These are phyloP conservation scores for Porites evermanni DNA, from an alignment of 92 coral and sea anemone species.

Conservation along the genomic window DNA sequence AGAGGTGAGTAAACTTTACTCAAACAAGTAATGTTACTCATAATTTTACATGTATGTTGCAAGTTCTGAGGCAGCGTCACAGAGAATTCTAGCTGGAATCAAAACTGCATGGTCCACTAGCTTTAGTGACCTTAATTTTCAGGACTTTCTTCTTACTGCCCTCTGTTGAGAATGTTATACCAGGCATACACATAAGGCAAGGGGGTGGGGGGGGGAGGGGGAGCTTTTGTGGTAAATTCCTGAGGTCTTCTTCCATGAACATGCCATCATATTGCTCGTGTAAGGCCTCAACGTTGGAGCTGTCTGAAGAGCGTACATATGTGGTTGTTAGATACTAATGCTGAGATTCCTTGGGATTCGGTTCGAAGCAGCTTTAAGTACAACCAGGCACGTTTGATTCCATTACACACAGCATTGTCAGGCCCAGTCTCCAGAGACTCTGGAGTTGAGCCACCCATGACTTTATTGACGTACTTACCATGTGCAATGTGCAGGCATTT, in stretches of 20 bases:
- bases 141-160: conserved; percentile 2
- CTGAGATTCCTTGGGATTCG: conserved; percentile 1
- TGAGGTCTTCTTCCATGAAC: conserved; percentile 32
- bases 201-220: not conserved
- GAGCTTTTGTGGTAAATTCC: not conserved
- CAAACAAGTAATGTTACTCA: too few relatives aligned
- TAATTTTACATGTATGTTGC: too few relatives aligned
- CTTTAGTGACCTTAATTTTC: not conserved
- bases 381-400: too few relatives aligned
- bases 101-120: too few relatives aligned
- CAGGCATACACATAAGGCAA: conserved; percentile 29
- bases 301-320: conserved; percentile 46
- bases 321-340: conserved; percentile 37
- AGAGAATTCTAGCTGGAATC: too few relatives aligned
- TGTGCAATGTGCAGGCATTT: conserved; percentile 30
- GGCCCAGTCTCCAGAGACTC: too few relatives aligned
- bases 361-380: too few relatives aligned
- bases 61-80: too few relatives aligned
- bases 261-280: conserved; percentile 53
- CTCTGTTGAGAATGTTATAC: conserved; percentile 28
- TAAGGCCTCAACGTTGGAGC: conserved; percentile 53
- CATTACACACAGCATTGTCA: too few relatives aligned
- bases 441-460: too few relatives aligned
- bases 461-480: not conserved
- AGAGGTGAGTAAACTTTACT: too few relatives aligned